These are phyloP conservation scores for Monodelphis domestica DNA, from an alignment of 2,797 vertebrate species.

Conservation along the genomic window DNA sequence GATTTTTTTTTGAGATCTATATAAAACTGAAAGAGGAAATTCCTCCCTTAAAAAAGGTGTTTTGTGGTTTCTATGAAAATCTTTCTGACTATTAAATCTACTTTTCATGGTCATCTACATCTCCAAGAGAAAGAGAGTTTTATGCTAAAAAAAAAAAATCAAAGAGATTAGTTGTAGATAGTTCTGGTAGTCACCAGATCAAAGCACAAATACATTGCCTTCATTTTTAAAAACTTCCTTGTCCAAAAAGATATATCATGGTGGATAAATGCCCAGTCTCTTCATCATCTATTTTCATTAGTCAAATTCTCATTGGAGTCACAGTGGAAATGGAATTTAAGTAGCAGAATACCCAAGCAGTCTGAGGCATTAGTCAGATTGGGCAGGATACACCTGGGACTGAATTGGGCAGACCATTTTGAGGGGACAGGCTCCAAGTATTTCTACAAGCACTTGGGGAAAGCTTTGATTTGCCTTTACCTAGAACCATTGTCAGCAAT, in stretches of 20 bases:
- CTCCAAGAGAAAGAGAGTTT: conserved; percentile 32
- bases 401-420: conserved; percentile 6
- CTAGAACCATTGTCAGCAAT: background rate
- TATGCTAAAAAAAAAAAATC: conserved; percentile 22
- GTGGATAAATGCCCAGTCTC: conserved; percentile 19
- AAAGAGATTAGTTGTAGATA: conserved; percentile 19
- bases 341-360: conserved; percentile 30
- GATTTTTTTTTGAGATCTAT: conserved; percentile 69
- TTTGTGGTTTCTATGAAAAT: conserved; percentile 77
- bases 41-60: conserved; percentile 77
- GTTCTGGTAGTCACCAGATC: conserved; percentile 22
- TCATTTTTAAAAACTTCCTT: conserved; percentile 33
- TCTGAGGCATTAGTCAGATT: conserved; percentile 14
- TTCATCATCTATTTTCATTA: background rate
- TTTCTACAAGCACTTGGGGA: background rate
- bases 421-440: background rate
- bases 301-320: conserved; percentile 48
- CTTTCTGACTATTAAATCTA: conserved; percentile 67
- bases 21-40: conserved; percentile 80
- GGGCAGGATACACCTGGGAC: conserved; percentile 1
- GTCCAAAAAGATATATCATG: background rate
- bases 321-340: conserved; percentile 32
- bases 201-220: background rate
- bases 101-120: conserved; percentile 35
- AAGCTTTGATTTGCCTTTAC: background rate